Percentiles rank a stretch among this genome's conserved stretches.
phyloP scores from a whole-genome alignment of 2,113 vertebrate species.

The Orientallactaga bullata region DNA sequence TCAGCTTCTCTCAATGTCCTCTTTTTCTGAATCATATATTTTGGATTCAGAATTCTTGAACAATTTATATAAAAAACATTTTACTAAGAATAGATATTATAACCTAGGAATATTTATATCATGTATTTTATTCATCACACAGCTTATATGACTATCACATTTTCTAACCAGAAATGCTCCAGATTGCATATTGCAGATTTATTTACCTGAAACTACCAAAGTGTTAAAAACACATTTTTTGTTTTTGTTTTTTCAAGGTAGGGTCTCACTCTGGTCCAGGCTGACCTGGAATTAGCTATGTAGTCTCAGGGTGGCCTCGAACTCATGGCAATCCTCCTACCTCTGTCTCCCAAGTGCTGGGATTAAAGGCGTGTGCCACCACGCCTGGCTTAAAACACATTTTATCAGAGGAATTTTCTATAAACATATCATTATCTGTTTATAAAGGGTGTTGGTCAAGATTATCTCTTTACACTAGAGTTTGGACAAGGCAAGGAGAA shows the following conservation, averaged over 20 bases:
- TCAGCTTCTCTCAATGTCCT: neutral
- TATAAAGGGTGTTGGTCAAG: neutral
- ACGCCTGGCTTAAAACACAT: too few species aligned
- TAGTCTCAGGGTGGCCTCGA: too few species aligned
- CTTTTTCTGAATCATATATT: neutral
- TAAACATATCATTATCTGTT: neutral
- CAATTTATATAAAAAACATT: neutral
- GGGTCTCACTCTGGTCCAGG: too few species aligned
- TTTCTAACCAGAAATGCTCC: neutral
- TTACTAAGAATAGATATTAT: neutral
- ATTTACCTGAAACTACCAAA: neutral
- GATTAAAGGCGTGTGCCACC: too few species aligned
- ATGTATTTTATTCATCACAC: neutral
- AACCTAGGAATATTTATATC: neutral
- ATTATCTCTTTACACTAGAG: neutral
- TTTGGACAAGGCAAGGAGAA: neutral
- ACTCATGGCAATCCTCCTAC: too few species aligned
- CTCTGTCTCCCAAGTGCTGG: too few species aligned
- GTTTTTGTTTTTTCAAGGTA: too few species aligned
- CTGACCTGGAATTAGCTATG: too few species aligned
- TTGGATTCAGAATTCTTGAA: neutral
- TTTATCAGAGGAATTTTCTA: neutral
- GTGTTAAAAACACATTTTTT: neutral
- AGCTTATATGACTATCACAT: neutral
- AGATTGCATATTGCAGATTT: neutral